phyloP scores from a whole-genome alignment of 2,888 invertebrate species.

The Acronicta leporina region DNA sequence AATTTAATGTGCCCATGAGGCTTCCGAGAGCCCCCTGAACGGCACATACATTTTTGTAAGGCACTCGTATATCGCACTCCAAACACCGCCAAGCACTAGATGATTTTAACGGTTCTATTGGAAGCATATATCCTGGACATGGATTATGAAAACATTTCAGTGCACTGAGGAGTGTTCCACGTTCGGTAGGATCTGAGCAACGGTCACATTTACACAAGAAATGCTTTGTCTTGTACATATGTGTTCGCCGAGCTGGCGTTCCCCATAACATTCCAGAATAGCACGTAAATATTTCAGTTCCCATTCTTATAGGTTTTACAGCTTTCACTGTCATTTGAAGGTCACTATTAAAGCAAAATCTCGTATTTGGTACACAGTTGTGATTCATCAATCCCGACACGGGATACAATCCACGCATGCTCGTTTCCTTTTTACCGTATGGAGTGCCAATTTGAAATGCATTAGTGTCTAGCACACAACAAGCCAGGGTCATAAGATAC shows the following conservation, averaged over 20 bases:
- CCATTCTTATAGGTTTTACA: slow-evolving; percentile 88
- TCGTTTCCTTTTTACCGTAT: slow-evolving; percentile 82
- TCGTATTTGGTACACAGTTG: slow-evolving; percentile 91
- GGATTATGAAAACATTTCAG: slow-evolving; percentile 87
- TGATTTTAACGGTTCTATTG: slow-evolving; percentile 87
- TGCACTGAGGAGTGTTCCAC: slow-evolving; percentile 89
- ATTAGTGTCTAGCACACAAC: slow-evolving; percentile 91
- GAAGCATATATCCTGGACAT: slow-evolving; percentile 88
- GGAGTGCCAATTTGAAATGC: slow-evolving; percentile 90
- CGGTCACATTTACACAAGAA: slow-evolving; percentile 91
- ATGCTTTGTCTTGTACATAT: slow-evolving; percentile 91
- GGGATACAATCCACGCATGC: slow-evolving; percentile 91
- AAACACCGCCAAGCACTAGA: slow-evolving; percentile 90
- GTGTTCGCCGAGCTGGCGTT: slow-evolving; percentile 90
- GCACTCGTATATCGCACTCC: slow-evolving; percentile 84
- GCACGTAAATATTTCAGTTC: slow-evolving; percentile 90
- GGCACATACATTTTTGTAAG: slow-evolving; percentile 84
- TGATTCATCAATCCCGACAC: slow-evolving; percentile 92
- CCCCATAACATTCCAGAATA: slow-evolving; percentile 92
- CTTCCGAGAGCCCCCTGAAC: slow-evolving; percentile 88
- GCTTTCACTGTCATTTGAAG: slow-evolving; percentile 90
- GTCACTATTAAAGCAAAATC: slow-evolving; percentile 89
- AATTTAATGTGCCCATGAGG: slow-evolving; percentile 84
- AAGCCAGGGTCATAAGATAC: slow-evolving; percentile 88
- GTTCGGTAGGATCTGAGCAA: slow-evolving; percentile 91